Base-by-base conservation (phyloP, 1,140 invertebrate species). In the Cepaea nemoralis region DNA sequence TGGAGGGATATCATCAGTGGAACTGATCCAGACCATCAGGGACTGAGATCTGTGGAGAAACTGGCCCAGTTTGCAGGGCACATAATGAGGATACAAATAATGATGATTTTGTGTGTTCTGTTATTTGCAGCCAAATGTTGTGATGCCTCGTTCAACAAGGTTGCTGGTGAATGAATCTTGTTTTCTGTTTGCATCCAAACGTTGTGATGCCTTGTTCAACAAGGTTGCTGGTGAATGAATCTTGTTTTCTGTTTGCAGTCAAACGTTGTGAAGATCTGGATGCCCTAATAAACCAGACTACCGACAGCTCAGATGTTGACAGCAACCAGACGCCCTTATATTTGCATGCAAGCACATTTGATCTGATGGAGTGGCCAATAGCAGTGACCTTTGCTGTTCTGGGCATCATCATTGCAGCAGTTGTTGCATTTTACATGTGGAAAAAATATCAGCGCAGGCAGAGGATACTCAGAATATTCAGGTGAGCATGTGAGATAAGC, bases 371-470 rank as follows among this genome's bases (percentile, higher is more conserved):
- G n/a, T 77, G 75, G 75, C 55, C 75, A 35, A 37, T 77, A 66
- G 75, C 50, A 24, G 50, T 77, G 1, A 42, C 37, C 24, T 77
- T 77, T 63, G 55, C 75, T 24, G 12, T 39, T 39, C 50, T 63
- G 31, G 75, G 75, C 39, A 12, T 77, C 19, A 35, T 77, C 35
- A 77, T 77, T 42, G 12, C 50, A 63, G 75, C 75, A 39, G 75
- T 77, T 59, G 75, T 66, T 77, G 75, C 75, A 37, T 77, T 77
- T 40, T 77, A 77, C 55, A 63, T 63, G 50, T 77, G 75, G 75
- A 77, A 63, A 40, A 77, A 77, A 45, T 77, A 77, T n/a, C 75
- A 77, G 33, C 31, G 75, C 16, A 12, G 75, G 31, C 75, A 77
- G 75, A 77, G 75, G 24, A 77, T 77, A 16, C 39, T 77, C 8